Conservation (phyloP, 2,113 vertebrate species). For the Rhynchomys soricoides region DNA sequence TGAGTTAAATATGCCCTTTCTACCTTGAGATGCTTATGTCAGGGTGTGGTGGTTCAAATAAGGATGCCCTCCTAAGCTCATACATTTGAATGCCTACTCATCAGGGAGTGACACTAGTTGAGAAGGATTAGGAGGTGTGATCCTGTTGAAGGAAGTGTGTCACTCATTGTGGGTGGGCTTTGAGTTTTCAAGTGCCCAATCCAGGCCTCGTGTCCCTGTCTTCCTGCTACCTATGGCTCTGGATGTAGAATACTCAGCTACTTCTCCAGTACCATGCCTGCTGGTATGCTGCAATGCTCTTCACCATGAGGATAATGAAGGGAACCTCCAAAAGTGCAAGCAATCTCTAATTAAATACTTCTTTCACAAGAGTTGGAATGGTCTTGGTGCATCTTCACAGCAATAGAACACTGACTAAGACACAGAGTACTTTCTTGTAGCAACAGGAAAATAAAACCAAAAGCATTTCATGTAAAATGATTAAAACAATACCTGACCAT, state of each 20-base stretch:
- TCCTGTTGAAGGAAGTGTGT: neutral
- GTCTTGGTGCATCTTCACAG: neutral
- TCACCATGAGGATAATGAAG: neutral
- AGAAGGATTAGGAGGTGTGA: neutral
- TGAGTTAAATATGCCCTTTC: neutral
- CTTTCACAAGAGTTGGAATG: neutral
- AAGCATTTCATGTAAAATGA: neutral
- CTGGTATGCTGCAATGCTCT: neutral
- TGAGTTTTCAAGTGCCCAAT: neutral
- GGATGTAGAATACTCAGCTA: neutral
- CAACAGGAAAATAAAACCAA: neutral
- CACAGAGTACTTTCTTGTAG: neutral
- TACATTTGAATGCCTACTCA: neutral
- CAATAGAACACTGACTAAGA: neutral
- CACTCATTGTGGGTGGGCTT: neutral
- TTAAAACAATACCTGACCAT: neutral
- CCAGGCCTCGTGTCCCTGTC: neutral
- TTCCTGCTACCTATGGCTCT: neutral
- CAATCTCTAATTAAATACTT: neutral
- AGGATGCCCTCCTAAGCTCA: neutral
- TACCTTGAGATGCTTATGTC: neutral
- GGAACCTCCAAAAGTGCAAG: neutral
- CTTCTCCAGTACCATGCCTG: neutral
- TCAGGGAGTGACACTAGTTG: neutral
- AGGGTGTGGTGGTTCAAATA: neutral